These are phyloP conservation scores for Sinonovacula constricta DNA, from an alignment of 1,140 invertebrate species.

Conservation along the genomic window DNA sequence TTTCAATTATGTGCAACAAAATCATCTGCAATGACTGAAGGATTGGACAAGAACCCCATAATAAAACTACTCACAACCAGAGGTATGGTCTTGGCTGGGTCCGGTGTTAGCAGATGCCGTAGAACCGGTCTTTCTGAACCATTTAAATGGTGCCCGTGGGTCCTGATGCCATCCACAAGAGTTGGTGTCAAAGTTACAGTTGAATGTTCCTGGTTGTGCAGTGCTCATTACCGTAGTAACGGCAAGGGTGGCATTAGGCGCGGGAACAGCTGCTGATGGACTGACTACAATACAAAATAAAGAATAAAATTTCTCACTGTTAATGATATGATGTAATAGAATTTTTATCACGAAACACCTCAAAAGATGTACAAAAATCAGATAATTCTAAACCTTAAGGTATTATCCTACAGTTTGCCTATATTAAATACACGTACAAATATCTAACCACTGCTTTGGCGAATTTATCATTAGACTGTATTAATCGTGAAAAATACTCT, in stretches of 20 bases:
- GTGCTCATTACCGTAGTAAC: conserved; percentile 24
- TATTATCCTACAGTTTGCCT: too few species aligned
- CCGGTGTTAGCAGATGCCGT: conserved; percentile 54
- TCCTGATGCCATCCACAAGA: conserved; percentile 70
- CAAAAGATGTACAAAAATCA: background rate
- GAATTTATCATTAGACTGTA: too few species aligned
- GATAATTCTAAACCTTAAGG: background rate
- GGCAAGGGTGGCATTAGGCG: conserved; percentile 25
- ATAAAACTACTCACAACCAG: conserved; percentile 49
- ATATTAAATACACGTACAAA: too few species aligned
- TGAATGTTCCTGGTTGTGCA: conserved; percentile 51
- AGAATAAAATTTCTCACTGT: background rate
- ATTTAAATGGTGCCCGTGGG: conserved; percentile 61
- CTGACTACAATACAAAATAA: conserved; percentile 43
- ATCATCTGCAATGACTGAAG: background rate
- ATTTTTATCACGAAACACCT: background rate
- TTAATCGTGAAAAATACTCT: too few species aligned
- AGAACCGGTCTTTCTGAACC: conserved; percentile 58
- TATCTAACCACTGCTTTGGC: background rate
- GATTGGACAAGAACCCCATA: background rate
- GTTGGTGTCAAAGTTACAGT: conserved; percentile 65
- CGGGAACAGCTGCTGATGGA: conserved; percentile 36
- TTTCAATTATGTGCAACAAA: too few species aligned
- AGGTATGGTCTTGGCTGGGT: conserved; percentile 56
- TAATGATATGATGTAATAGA: background rate